These are phyloP conservation scores for Carassius gibelio DNA, from an alignment of 2,113 vertebrate species.

Conservation along the genomic window DNA sequence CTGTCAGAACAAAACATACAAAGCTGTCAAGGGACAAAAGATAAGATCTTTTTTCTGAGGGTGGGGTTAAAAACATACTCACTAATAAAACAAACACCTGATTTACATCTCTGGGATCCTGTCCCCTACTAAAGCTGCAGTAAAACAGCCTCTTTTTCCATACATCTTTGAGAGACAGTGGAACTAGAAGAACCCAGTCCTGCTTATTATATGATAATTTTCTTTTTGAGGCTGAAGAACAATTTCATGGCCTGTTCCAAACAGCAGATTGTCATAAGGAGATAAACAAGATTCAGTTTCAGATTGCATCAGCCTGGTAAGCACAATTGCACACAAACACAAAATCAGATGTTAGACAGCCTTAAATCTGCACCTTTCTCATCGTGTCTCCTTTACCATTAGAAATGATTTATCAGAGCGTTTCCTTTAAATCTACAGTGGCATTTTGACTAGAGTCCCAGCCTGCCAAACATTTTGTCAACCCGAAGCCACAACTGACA, in stretches of 20 bases:
- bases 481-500: conserved; percentile 10
- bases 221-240: not conserved
- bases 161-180: too few relatives aligned
- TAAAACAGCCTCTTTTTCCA: too few relatives aligned
- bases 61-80: too few relatives aligned
- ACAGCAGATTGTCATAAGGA: not conserved
- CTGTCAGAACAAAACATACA: too few relatives aligned
- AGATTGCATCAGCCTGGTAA: not conserved
- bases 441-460: not conserved
- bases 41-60: too few relatives aligned
- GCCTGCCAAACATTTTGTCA: conserved; percentile 3
- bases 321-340: not conserved
- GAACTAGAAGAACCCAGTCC: too few relatives aligned
- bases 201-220: not conserved
- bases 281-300: not conserved
- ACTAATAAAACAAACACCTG: too few relatives aligned
- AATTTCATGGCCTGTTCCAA: not conserved
- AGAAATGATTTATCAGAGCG: not conserved
- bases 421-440: conserved; percentile 8
- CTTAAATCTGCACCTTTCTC: not conserved
- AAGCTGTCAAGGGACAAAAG: too few relatives aligned
- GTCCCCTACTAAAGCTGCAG: too few relatives aligned
- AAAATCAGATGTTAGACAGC: not conserved
- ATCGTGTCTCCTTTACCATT: not conserved
- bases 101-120: too few relatives aligned